These are phyloP conservation scores for Drosophila basisetae DNA, from an alignment of 2,888 invertebrate genomes.

Conservation along the genomic window DNA sequence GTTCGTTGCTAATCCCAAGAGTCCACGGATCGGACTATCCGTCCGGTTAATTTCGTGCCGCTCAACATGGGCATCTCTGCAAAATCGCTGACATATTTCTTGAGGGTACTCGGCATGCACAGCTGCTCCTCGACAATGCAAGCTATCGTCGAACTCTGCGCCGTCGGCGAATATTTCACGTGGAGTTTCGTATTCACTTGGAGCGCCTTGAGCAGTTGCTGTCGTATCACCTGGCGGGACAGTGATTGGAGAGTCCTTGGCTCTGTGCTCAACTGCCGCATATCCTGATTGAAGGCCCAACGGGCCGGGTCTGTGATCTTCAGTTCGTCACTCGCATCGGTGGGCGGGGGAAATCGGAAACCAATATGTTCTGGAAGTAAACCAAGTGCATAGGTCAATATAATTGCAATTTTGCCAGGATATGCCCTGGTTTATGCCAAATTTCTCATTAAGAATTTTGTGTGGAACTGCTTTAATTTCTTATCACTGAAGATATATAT, in stretches of 20 bases:
- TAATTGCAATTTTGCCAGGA: neutral
- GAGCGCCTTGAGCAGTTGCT: slow-evolving; percentile 68
- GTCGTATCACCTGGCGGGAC: slow-evolving; percentile 80
- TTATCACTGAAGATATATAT: too few species aligned
- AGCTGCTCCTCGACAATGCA: slow-evolving; percentile 76
- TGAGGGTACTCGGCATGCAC: slow-evolving; percentile 78
- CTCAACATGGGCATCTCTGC: slow-evolving; percentile 78
- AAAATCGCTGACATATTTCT: slow-evolving; percentile 81
- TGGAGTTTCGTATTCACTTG: slow-evolving; percentile 54
- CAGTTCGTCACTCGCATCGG: slow-evolving; percentile 6
- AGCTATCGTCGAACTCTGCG: slow-evolving; percentile 77
- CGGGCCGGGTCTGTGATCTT: neutral
- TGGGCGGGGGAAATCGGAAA: slow-evolving; percentile 66
- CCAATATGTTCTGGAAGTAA: slow-evolving; percentile 78
- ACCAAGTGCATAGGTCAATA: neutral
- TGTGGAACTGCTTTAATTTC: too few species aligned
- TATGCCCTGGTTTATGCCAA: neutral
- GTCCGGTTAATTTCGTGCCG: slow-evolving; percentile 8
- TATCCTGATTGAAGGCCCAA: slow-evolving; percentile 54
- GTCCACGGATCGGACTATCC: slow-evolving; percentile 31
- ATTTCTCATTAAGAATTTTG: too few species aligned
- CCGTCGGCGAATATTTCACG: slow-evolving; percentile 69
- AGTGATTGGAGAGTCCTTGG: slow-evolving; percentile 81
- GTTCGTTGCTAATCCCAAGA: slow-evolving; percentile 55
- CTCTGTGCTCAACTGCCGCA: slow-evolving; percentile 64